Base-by-base conservation (phyloP, 2,797 vertebrate genomes). In the Menidia menidia region DNA sequence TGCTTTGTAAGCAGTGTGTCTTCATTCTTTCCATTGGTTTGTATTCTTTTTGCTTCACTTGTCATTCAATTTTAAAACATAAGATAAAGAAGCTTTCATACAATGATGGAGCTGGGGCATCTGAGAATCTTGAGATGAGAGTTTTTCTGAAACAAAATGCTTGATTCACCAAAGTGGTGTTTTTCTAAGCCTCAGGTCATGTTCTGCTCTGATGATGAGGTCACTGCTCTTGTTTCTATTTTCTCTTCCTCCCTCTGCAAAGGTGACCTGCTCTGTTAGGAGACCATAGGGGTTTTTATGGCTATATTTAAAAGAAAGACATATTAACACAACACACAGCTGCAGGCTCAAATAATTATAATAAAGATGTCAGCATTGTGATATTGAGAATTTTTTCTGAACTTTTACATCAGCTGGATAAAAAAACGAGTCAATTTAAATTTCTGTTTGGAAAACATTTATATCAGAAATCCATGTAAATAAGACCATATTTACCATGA, bases 181-280 rank as follows among this genome's bases (percentile, higher is more conserved):
- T 71, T 60, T 68, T 47, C 62, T 77, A 75, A 60, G 80, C 86
- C 82, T 87, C 52, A 15, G 84, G 83, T 81, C 75, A 78, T 56
- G 80, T 85, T 87, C 78, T 75, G 78, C 83, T 86, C 80, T 85
- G 78, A 80, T 82, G 83, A 83, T 55, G 25, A 73, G 59, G 82
- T 58, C 75, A 60, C 57, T 82, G 58, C 62, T 76, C 72, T 75
- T 33, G 1, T 84, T 75, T 78, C 78, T 75, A 71, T 82, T 75
- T 64, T 65, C 61, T 66, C 62, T 52, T 43, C 43, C 42, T 52
- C 58, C 48, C 44, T 52, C 15, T 54, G 48, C 52, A 60, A 83
- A 83, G 75, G 77, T 87, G 73, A 84, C 67, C 60, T 63, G 16
- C 45, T 57, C 32, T 31, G 32, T 66, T n/a, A 30, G 47, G 42